Percentiles rank a stretch among this genome's conserved stretches.
These are phyloP conservation scores for Calliphora vomitoria DNA, from an alignment of 2,888 invertebrate genomes.

Conservation along the genomic window DNA sequence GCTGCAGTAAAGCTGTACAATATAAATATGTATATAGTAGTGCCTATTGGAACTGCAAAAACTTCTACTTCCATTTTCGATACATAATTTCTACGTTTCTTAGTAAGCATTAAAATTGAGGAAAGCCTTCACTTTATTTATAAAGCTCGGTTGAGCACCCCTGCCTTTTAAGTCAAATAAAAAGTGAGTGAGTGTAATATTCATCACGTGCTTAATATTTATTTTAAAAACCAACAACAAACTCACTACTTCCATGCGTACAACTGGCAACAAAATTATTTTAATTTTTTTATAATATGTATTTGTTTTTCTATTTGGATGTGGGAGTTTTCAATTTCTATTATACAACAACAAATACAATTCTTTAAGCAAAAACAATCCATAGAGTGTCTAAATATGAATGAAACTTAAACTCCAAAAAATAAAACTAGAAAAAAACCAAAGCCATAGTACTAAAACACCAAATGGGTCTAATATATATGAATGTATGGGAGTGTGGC, in stretches of 20 bases:
- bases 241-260: conserved; percentile 51
- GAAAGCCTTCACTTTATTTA: no score
- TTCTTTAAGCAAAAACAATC: conserved; percentile 16
- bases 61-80: no score
- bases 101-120: no score
- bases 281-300: background rate
- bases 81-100: no score
- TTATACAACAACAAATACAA: conserved; percentile 35
- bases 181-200: conserved; percentile 57
- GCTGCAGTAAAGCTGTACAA: no score
- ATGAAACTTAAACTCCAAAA: conserved; percentile 49
- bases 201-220: conserved; percentile 69
- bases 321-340: conserved; percentile 64
- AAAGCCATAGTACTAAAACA: conserved; percentile 2
- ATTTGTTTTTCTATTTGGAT: conserved; percentile 32
- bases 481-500: background rate
- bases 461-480: conserved; percentile 18
- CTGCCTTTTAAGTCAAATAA: conserved; percentile 14
- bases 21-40: no score
- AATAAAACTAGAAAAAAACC: background rate
- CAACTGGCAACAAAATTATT: conserved; percentile 13
- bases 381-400: conserved; percentile 44
- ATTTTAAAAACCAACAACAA: background rate
- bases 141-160: conserved; percentile 23
- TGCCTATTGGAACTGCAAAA: no score